Evolutionary conservation across 2,888 invertebrate species (phyloP).

Genomic region (Seira ritae): DNA sequence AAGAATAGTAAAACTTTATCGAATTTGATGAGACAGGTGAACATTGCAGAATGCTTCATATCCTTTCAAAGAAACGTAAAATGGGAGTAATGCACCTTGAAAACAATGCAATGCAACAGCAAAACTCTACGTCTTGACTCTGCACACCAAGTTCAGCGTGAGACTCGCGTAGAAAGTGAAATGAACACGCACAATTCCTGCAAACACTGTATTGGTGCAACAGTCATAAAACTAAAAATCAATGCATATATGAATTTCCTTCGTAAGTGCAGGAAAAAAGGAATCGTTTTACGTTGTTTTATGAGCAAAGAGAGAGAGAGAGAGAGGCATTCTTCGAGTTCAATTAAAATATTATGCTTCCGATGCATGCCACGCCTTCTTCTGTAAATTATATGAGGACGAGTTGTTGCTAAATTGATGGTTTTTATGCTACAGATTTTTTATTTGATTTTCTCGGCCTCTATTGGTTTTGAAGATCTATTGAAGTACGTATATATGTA

Average conservation of each 20-base stretch:
- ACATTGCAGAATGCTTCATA: background rate
- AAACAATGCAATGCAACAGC: conserved; percentile 1
- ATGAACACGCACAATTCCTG: background rate
- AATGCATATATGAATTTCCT: no score
- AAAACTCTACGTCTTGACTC: background rate
- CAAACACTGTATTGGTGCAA: no score
- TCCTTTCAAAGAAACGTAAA: background rate
- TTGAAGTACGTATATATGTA: background rate
- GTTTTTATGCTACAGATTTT: background rate
- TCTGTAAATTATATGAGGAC: background rate
- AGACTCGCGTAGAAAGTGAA: background rate
- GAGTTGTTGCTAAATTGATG: no score
- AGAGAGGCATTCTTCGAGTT: background rate
- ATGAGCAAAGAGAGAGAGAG: background rate
- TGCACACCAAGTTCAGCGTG: background rate
- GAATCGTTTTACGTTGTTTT: background rate
- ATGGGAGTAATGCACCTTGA: conserved; percentile 19
- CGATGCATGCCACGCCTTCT: background rate
- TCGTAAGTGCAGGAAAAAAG: no score
- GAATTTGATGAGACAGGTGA: background rate
- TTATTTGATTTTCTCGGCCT: background rate
- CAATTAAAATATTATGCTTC: conserved; percentile 3
- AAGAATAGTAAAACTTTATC: background rate
- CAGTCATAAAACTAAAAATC: no score
- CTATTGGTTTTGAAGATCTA: background rate